Conservation (phyloP, 2,888 invertebrate genomes). For the Nycteola revayana region DNA sequence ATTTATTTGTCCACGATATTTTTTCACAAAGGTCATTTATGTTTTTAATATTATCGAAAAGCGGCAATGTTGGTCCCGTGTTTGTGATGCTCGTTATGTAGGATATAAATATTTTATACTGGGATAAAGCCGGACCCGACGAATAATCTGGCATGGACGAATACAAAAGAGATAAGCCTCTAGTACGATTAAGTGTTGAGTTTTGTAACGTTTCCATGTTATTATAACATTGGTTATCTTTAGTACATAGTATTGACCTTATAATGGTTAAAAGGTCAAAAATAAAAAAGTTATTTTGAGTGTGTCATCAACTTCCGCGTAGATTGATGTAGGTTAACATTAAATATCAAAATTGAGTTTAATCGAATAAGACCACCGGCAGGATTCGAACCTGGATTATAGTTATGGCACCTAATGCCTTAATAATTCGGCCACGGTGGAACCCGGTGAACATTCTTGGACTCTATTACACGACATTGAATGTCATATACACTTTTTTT, state of each 20-base stretch:
- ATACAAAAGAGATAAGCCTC: slow-evolving; percentile 57
- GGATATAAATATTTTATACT: slow-evolving; percentile 66
- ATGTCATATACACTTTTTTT: too few species aligned
- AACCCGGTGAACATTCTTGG: too few species aligned
- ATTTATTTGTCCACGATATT: slow-evolving; percentile 2
- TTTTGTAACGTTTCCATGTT: slow-evolving; percentile 37
- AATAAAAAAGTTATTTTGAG: too few species aligned
- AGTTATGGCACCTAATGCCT: too few species aligned
- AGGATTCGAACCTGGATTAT: too few species aligned
- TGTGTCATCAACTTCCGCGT: too few species aligned
- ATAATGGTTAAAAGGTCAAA: slow-evolving; percentile 12
- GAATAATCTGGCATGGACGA: slow-evolving; percentile 51
- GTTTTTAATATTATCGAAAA: slow-evolving; percentile 27
- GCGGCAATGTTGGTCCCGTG: slow-evolving; percentile 13
- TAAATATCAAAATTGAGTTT: too few species aligned
- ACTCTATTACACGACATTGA: too few species aligned
- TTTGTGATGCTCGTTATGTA: slow-evolving; percentile 44
- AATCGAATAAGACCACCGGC: too few species aligned
- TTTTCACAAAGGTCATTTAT: slow-evolving; percentile 14
- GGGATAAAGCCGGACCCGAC: slow-evolving; percentile 44
- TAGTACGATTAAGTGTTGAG: slow-evolving; percentile 53
- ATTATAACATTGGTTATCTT: slow-evolving; percentile 8
- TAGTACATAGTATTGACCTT: slow-evolving; percentile 7
- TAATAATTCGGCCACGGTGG: too few species aligned
- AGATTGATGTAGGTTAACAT: too few species aligned